Conservation (phyloP, 1,140 invertebrate genomes). For the Spodoptera frugiperda region DNA sequence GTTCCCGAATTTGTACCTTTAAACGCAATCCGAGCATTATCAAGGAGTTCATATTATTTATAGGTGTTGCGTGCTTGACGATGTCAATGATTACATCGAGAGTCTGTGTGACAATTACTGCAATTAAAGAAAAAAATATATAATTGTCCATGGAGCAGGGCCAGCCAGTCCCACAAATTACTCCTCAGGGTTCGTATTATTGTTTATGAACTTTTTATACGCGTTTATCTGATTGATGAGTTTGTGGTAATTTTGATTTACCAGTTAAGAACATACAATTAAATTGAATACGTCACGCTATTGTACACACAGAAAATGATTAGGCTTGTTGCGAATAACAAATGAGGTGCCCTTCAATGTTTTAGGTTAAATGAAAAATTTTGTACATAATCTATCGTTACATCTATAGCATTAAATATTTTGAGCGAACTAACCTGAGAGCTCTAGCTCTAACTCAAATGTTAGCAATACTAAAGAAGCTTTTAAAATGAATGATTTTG, state of each 20-base stretch:
- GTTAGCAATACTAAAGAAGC: too few species aligned
- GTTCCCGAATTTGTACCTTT: neutral
- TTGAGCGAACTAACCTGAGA: too few species aligned
- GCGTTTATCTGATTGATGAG: constrained; percentile 7
- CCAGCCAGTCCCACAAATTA: constrained; percentile 26
- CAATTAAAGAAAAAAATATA: constrained; percentile 42
- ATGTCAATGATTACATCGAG: constrained; percentile 26
- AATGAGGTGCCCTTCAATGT: too few species aligned
- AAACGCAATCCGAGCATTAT: constrained; percentile 34
- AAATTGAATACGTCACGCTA: too few species aligned
- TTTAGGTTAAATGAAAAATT: too few species aligned
- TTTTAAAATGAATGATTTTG: too few species aligned
- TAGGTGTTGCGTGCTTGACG: constrained; percentile 31
- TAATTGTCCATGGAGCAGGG: constrained; percentile 25
- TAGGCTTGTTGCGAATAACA: too few species aligned
- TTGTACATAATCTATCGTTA: too few species aligned
- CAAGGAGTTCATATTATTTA: constrained; percentile 35
- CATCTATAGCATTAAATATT: too few species aligned
- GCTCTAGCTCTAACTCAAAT: too few species aligned
- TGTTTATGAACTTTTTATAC: constrained; percentile 6
- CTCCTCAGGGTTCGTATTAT: constrained; percentile 15
- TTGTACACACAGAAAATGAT: too few species aligned
- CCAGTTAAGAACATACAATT: too few species aligned
- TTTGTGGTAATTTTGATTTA: neutral
- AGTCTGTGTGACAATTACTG: constrained; percentile 35